These are phyloP conservation scores for Drosophila willistoni DNA, from an alignment of 1,140 invertebrate species.

Conservation along the genomic window DNA sequence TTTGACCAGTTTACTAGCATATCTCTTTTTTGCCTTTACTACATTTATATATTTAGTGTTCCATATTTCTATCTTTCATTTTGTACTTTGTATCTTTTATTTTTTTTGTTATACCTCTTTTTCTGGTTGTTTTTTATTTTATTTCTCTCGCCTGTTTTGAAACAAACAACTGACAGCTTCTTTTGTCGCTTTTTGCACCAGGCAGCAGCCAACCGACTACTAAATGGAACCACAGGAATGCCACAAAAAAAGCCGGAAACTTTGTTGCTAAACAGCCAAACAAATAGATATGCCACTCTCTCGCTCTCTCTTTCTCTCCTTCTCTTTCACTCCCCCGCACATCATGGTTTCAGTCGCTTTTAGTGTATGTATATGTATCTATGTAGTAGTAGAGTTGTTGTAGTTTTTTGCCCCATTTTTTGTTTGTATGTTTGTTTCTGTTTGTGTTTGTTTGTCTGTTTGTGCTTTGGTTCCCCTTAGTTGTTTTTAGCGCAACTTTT, in stretches of 20 bases:
- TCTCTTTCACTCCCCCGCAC: background rate
- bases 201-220: slow-evolving; percentile 21
- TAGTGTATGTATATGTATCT: slow-evolving; percentile 10
- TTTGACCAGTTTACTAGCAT: slow-evolving; percentile 30
- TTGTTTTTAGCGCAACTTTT: slow-evolving; percentile 37
- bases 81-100: background rate
- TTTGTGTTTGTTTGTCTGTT: slow-evolving; percentile 2
- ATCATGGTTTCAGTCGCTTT: background rate
- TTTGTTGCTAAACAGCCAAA: slow-evolving; percentile 66
- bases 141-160: slow-evolving; percentile 26
- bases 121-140: slow-evolving; percentile 27
- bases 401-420: slow-evolving; percentile 36
- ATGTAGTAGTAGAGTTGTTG: slow-evolving; percentile 5
- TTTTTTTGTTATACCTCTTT: slow-evolving; percentile 24
- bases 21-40: background rate
- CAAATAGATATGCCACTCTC: slow-evolving; percentile 52
- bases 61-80: slow-evolving; percentile 6
- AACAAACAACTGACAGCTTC: slow-evolving; percentile 55
- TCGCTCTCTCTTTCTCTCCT: background rate
- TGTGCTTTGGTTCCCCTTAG: slow-evolving; percentile 19
- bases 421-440: background rate
- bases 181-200: slow-evolving; percentile 56
- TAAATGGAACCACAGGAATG: slow-evolving; percentile 43
- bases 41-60: slow-evolving; percentile 4
- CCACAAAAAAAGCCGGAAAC: slow-evolving; percentile 48